These are phyloP conservation scores for Jordanella pulchra DNA, from an alignment of 2,797 vertebrate species.

Conservation along the genomic window DNA sequence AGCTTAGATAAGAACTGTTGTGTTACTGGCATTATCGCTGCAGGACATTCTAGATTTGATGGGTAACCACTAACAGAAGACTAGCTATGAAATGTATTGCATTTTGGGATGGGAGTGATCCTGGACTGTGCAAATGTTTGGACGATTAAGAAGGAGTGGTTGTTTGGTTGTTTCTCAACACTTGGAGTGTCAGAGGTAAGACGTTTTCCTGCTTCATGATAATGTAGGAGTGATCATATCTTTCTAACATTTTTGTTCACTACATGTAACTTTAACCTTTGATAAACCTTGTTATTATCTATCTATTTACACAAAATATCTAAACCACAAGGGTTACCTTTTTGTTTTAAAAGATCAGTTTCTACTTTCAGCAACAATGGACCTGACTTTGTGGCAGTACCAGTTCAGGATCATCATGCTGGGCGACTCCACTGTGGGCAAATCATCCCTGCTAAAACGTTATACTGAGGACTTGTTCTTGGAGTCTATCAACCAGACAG, in stretches of 20 bases:
- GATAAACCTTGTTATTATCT: not conserved
- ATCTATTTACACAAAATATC: not conserved
- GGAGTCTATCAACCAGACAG: slow-evolving; percentile 82
- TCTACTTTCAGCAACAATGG: slow-evolving; percentile 66
- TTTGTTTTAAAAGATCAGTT: not conserved
- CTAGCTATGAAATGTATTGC: slow-evolving; percentile 2
- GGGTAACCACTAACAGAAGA: slow-evolving; percentile 7
- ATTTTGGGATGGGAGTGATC: slow-evolving; percentile 34
- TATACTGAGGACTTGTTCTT: slow-evolving; percentile 85
- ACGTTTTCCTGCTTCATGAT: slow-evolving; percentile 14
- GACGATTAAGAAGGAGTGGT: slow-evolving; percentile 57
- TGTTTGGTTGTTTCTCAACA: slow-evolving; percentile 47
- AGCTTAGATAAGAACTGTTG: slow-evolving; percentile 18
- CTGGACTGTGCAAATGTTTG: slow-evolving; percentile 22
- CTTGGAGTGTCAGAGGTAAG: slow-evolving; percentile 33
- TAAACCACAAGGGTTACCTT: not conserved
- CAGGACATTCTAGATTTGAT: slow-evolving; percentile 21
- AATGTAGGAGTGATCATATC: slow-evolving; percentile 15
- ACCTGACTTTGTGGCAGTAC: slow-evolving; percentile 85
- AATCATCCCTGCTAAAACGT: slow-evolving; percentile 85
- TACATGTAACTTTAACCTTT: slow-evolving; percentile 1
- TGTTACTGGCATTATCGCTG: slow-evolving; percentile 10
- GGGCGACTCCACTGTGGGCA: slow-evolving; percentile 88
- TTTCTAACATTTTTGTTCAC: not conserved
- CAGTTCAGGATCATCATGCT: slow-evolving; percentile 90